Percentiles rank a stretch among this genome's conserved stretches.
Conservation (phyloP, 2,113 vertebrate species). For the Sula dactylatra region DNA sequence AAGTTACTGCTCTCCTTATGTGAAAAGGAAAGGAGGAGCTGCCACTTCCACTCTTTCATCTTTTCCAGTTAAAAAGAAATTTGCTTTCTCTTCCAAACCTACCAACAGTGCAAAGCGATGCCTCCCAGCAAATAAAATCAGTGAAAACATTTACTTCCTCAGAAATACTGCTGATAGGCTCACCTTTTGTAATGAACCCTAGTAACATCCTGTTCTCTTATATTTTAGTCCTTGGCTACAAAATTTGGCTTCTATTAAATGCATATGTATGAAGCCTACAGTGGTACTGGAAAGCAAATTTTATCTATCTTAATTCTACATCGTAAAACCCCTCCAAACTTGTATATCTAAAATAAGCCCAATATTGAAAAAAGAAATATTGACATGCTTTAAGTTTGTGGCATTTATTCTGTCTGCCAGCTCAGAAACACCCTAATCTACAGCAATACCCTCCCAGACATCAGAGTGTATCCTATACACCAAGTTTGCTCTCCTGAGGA, state of each 20-base stretch:
- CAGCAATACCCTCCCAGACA: not conserved
- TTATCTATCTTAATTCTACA: not conserved
- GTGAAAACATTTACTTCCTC: not conserved
- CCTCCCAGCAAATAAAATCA: not conserved
- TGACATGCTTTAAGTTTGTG: not conserved
- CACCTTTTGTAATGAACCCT: not conserved
- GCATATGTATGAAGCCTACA: not conserved
- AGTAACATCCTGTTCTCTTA: not conserved
- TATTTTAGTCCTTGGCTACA: not conserved
- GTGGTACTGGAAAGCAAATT: not conserved
- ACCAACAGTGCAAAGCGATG: not conserved
- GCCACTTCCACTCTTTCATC: not conserved
- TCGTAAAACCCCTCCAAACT: fast-evolving
- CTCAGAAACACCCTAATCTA: not conserved
- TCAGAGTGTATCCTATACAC: not conserved
- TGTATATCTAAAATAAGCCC: not conserved
- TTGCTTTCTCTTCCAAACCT: fast-evolving
- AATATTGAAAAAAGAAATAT: not conserved
- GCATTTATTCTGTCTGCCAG: not conserved
- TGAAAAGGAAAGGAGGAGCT: not conserved
- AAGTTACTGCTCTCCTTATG: not conserved
- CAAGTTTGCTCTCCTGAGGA: not conserved
- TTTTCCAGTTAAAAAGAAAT: not conserved
- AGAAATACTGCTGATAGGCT: not conserved
- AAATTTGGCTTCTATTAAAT: not conserved